Evolutionary conservation across 2,113 vertebrate genomes (phyloP).

Genomic region (Prionailurus viverrinus): DNA sequence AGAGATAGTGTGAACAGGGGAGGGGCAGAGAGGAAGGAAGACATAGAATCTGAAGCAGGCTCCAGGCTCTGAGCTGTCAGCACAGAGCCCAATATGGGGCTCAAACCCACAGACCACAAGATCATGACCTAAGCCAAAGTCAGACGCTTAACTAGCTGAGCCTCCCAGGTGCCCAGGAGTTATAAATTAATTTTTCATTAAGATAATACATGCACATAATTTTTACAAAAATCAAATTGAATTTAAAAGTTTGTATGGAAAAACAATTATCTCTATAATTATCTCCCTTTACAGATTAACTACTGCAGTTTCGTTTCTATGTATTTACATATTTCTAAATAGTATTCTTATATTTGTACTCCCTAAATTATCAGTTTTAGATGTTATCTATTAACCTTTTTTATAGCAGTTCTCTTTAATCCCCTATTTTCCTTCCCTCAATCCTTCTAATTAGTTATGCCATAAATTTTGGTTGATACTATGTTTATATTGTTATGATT

Average conservation of each 20-base stretch:
- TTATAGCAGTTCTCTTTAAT: background rate
- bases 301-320: background rate
- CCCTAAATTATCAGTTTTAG: background rate
- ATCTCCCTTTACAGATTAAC: background rate
- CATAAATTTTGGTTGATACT: constrained; percentile 8
- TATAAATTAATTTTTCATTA: background rate
- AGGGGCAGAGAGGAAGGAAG: background rate
- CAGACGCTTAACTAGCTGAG: background rate
- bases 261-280: background rate
- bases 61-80: background rate
- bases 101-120: background rate
- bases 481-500: background rate
- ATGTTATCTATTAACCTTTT: background rate
- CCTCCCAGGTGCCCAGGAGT: background rate
- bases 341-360: background rate
- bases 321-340: background rate
- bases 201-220: background rate
- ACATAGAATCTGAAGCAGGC: background rate
- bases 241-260: background rate
- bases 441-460: background rate
- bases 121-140: background rate
- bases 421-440: background rate
- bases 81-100: background rate
- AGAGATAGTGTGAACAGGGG: too few relatives aligned
- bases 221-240: background rate